Base-by-base conservation (phyloP, 2,797 vertebrate genomes). In the Pseudocheirus occidentalis region DNA sequence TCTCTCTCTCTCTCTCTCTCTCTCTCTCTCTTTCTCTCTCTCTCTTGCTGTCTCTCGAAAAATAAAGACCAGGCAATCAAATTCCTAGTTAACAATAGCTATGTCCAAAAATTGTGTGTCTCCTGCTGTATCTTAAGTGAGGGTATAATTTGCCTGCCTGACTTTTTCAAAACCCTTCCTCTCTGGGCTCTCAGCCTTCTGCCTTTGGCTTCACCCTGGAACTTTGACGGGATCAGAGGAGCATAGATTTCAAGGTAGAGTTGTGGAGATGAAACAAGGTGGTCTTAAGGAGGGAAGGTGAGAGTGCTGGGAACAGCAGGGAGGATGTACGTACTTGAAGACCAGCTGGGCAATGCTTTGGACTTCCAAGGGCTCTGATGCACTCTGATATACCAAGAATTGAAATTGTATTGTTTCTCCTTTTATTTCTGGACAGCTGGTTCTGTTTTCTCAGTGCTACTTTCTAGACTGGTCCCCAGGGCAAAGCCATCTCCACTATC, bases 381-480 rank as follows among this genome's bases (percentile, higher is more conserved):
- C 57, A 27, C 90, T 81, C 27, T 14, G 46, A 31, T 34, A 55
- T 40, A 5, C 55, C 55, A 55, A 87, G 34, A 40, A 27, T 12
- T 28, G 31, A 34, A 57, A 24, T 9, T 50, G 40, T 87, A 40
- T 73, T 58, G 55, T 40, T 90, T 81, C 34, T 90, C 57, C 50
- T 94, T 94, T 95, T 90, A n/a, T 94, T 95, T 96, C 95, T 62
- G 59, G 93, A 90, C 50, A 96, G 92, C 89, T 92, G 91, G 90
- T 90, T 96, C 96, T 94, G 66, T 94, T 94, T 94, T 90, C 62
- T 4, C 16, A 12, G 92, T 95, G 92, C 93, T 95, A 90, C 92
- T 96, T 95, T 95, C 97, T 96, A 94, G 93, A 92, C 97, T 96
- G 87, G 95, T 97, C 97, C 97, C 87, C 90, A 5, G 90, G 55